Evolutionary conservation across 2,888 invertebrate genomes (phyloP).

Genomic region (Mactromeris polynyma): DNA sequence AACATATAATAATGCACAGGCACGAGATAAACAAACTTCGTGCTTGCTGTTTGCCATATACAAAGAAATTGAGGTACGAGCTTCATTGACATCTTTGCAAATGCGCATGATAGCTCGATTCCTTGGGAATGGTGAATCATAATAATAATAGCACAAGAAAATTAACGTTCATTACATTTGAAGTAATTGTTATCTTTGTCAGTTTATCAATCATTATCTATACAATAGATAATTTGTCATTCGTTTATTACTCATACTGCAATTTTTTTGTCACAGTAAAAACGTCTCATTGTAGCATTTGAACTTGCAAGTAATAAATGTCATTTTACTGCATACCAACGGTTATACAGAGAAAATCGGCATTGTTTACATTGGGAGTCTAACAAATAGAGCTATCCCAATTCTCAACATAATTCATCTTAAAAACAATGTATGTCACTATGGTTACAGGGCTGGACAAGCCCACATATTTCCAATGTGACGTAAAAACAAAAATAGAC

Average conservation of each 20-base stretch:
- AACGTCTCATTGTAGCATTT: conserved; percentile 5
- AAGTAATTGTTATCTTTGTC: conserved; percentile 10
- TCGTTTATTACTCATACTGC: not conserved
- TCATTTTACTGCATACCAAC: not conserved
- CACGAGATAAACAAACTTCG: not conserved
- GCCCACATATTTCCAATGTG: not conserved
- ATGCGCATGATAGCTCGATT: not conserved
- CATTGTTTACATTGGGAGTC: not conserved
- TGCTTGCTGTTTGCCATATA: not conserved
- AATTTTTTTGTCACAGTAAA: not conserved
- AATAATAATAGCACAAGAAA: not conserved
- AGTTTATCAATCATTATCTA: conserved; percentile 18
- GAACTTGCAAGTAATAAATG: not conserved
- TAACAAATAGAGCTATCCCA: not conserved
- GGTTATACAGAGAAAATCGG: not conserved
- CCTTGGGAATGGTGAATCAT: conserved; percentile 12
- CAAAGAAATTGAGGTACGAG: not conserved
- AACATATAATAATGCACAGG: not conserved
- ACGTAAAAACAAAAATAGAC: not conserved
- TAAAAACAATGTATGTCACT: not conserved
- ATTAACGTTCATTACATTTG: not conserved
- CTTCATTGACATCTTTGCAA: not conserved
- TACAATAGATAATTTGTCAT: conserved; percentile 19
- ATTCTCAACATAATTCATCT: not conserved
- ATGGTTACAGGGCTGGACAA: not conserved